A percentile compares a stretch with the other conserved stretches of the same genome.
These are phyloP conservation scores for Galaxea fascicularis DNA, from an alignment of 92 coral and sea anemone species.

Conservation along the genomic window DNA sequence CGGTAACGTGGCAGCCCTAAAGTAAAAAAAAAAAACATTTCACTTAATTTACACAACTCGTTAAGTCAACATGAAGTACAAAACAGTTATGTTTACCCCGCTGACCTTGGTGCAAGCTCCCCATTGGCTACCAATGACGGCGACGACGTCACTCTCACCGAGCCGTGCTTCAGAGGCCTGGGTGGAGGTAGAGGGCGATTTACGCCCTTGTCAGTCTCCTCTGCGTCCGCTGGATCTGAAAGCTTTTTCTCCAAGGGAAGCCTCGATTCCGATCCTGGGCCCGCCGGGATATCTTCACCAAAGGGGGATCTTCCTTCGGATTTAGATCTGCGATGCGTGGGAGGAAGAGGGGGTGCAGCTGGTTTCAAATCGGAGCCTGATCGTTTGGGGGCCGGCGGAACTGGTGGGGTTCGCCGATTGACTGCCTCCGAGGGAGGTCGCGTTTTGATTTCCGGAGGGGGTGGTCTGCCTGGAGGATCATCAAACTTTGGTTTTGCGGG, in stretches of 20 bases:
- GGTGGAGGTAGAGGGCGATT: conserved; percentile 69
- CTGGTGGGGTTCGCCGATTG: conserved; percentile 62
- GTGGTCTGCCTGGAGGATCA: conserved; percentile 65
- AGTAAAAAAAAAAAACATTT: not conserved
- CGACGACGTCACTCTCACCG: conserved; percentile 26
- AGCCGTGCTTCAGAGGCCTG: conserved; percentile 42
- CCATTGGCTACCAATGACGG: conserved; percentile 38
- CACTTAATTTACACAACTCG: not conserved
- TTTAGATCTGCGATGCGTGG: conserved; percentile 79
- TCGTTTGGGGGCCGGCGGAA: conserved; percentile 70
- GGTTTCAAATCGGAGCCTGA: conserved; percentile 66
- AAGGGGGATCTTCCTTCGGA: conserved; percentile 82
- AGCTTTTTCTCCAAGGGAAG: conserved; percentile 46
- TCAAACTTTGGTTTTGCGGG: conserved; percentile 58
- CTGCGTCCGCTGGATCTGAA: conserved; percentile 47
- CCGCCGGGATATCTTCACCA: conserved; percentile 63
- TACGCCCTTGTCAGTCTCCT: conserved; percentile 28
- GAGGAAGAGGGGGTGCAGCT: conserved; percentile 68
- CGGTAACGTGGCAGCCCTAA: conserved; percentile 67
- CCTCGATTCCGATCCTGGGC: conserved; percentile 17
- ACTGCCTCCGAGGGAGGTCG: conserved; percentile 37
- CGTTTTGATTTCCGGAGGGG: conserved; percentile 49
- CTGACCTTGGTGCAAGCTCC: conserved; percentile 33
- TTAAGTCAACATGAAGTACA: not conserved
- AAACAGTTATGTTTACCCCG: not conserved